Evolutionary conservation across 2,113 vertebrate species (phyloP).

Genomic region (Protomyctophum bolini): DNA sequence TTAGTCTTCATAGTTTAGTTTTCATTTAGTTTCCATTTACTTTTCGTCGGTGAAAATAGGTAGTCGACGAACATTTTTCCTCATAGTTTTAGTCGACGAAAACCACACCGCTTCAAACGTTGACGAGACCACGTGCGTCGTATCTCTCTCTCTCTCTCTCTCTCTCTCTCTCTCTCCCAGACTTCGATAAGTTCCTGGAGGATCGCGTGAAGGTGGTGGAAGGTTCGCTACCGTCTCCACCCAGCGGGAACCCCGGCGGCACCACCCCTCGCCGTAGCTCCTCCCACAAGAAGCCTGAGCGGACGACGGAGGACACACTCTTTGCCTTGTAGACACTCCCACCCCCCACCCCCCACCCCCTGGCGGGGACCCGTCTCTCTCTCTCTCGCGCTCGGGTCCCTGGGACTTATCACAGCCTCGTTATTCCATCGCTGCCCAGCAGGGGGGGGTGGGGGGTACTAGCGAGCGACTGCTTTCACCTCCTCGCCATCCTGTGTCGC

Average conservation of each 20-base stretch:
- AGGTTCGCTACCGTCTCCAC: slow-evolving; percentile 85
- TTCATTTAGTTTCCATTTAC: too few species aligned
- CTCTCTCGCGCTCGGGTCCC: slow-evolving; percentile 7
- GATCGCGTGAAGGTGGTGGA: slow-evolving; percentile 88
- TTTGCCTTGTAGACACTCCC: slow-evolving; percentile 88
- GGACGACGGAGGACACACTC: slow-evolving; percentile 91
- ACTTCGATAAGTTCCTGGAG: slow-evolving; percentile 97
- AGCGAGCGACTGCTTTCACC: slow-evolving; percentile 41
- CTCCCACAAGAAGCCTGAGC: slow-evolving; percentile 88
- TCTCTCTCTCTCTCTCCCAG: slow-evolving; percentile 68
- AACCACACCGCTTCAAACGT: background rate
- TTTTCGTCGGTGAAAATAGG: too few species aligned
- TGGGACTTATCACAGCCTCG: slow-evolving; percentile 11
- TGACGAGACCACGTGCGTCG: background rate
- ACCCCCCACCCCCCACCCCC: slow-evolving; percentile 31
- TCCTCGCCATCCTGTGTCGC: slow-evolving; percentile 40
- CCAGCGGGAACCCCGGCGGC: slow-evolving; percentile 71
- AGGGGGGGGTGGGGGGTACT: slow-evolving; percentile 16
- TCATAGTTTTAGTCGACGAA: too few species aligned
- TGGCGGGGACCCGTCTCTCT: slow-evolving; percentile 8
- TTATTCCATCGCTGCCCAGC: slow-evolving; percentile 38
- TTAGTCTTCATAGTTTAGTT: too few species aligned
- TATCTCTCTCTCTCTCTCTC: background rate
- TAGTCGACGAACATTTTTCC: too few species aligned
- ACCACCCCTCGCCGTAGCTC: slow-evolving; percentile 54